These are phyloP conservation scores for Petromus typicus DNA, from an alignment of 2,113 vertebrate species.

Conservation along the genomic window DNA sequence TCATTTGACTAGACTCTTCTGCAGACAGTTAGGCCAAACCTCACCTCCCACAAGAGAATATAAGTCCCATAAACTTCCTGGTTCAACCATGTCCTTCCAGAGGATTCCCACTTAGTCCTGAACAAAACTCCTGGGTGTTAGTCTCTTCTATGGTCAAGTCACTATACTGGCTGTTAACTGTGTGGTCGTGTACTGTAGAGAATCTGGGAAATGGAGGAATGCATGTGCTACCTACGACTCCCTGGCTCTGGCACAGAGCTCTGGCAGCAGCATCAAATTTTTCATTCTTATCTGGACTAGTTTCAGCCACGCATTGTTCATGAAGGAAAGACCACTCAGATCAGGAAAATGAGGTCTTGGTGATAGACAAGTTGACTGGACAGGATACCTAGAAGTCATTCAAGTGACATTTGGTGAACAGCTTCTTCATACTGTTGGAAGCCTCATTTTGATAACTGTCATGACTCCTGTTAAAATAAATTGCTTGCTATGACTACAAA, in stretches of 20 bases:
- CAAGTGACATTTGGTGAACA: background rate
- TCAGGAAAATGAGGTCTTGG: background rate
- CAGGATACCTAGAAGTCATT: slow-evolving; percentile 21
- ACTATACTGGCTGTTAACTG: background rate
- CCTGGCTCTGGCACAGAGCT: background rate
- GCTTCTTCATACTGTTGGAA: slow-evolving; percentile 7
- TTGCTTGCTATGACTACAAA: slow-evolving; percentile 35
- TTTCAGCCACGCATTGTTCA: background rate
- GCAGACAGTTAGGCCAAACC: background rate
- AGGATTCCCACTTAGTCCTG: background rate
- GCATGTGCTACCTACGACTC: background rate
- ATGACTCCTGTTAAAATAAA: slow-evolving; percentile 50
- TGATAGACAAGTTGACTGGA: slow-evolving; percentile 1
- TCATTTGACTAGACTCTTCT: background rate
- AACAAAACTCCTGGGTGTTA: background rate
- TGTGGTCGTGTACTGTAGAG: background rate
- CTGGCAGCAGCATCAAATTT: background rate
- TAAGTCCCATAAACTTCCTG: background rate
- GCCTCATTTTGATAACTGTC: slow-evolving; percentile 37
- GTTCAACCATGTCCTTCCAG: background rate
- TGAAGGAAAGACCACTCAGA: background rate
- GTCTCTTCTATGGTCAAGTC: background rate
- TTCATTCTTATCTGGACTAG: background rate
- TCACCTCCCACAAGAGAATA: background rate
- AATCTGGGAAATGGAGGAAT: background rate